Conservation (phyloP, 2,113 vertebrate species). For the Menura novaehollandiae region DNA sequence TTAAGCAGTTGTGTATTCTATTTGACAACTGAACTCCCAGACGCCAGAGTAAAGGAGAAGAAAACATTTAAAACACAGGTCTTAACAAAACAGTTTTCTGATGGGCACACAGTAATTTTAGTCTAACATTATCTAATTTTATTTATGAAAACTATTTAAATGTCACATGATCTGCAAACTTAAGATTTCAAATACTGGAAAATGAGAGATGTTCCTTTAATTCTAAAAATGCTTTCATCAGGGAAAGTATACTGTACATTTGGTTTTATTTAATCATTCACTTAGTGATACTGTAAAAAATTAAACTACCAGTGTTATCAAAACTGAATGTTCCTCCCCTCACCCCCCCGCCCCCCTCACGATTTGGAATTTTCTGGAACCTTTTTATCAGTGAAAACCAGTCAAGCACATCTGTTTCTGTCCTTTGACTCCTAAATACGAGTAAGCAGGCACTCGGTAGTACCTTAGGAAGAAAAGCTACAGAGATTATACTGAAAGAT, state of each 20-base stretch:
- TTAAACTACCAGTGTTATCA: not conserved
- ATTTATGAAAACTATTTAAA: not conserved
- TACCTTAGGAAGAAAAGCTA: not conserved
- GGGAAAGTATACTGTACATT: not conserved
- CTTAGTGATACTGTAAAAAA: not conserved
- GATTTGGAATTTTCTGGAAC: not conserved
- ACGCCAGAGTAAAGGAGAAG: not conserved
- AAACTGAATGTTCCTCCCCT: not conserved
- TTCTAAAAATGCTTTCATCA: not conserved
- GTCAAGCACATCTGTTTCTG: not conserved
- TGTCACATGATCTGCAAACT: not conserved
- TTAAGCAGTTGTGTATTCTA: not conserved
- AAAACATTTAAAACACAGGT: not conserved
- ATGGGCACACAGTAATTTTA: not conserved
- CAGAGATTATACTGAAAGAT: not conserved
- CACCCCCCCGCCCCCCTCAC: too few relatives aligned
- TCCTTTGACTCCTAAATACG: not conserved
- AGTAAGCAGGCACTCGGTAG: not conserved
- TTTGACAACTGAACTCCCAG: not conserved
- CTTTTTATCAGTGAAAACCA: not conserved
- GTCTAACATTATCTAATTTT: not conserved
- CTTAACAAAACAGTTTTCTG: not conserved
- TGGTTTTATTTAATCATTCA: not conserved
- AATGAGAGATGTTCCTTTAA: not conserved
- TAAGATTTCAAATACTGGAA: not conserved